Conservation (phyloP, 2,888 invertebrate species). For the Drosophila anceps region DNA sequence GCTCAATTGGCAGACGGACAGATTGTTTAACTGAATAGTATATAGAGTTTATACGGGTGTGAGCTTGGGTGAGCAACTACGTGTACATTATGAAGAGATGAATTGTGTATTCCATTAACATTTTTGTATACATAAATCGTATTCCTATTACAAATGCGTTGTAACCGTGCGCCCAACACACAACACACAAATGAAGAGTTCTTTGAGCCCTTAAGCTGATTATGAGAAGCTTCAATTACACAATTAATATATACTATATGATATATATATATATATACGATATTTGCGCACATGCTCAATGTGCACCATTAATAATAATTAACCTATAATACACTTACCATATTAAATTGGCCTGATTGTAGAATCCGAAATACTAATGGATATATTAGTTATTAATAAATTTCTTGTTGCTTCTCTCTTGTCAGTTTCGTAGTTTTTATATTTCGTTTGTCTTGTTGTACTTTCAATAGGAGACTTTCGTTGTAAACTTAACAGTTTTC, state of each 20-base stretch:
- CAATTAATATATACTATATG: not conserved
- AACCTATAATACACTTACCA: not conserved
- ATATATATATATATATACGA: not conserved
- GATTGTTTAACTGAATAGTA: constrained; percentile 50
- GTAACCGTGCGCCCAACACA: constrained; percentile 25
- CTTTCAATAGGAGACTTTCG: not conserved
- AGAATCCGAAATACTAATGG: not conserved
- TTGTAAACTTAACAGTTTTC: too few species aligned
- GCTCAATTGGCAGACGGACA: constrained; percentile 37
- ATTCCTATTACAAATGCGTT: constrained; percentile 50
- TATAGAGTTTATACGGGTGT: constrained; percentile 37
- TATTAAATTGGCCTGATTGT: not conserved
- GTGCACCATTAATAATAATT: not conserved
- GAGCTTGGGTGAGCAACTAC: constrained; percentile 34
- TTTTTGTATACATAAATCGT: constrained; percentile 57
- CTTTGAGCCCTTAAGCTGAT: constrained; percentile 60
- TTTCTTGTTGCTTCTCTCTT: not conserved
- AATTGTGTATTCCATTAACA: constrained; percentile 50
- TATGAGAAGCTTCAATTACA: constrained; percentile 25
- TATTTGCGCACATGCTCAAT: not conserved
- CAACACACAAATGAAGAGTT: constrained; percentile 21
- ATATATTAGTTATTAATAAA: not conserved
- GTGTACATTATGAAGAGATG: constrained; percentile 46
- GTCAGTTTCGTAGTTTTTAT: not conserved
- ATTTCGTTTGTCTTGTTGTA: not conserved